phyloP scores from a whole-genome alignment of 2,797 vertebrate species.

The Lemur catta region DNA sequence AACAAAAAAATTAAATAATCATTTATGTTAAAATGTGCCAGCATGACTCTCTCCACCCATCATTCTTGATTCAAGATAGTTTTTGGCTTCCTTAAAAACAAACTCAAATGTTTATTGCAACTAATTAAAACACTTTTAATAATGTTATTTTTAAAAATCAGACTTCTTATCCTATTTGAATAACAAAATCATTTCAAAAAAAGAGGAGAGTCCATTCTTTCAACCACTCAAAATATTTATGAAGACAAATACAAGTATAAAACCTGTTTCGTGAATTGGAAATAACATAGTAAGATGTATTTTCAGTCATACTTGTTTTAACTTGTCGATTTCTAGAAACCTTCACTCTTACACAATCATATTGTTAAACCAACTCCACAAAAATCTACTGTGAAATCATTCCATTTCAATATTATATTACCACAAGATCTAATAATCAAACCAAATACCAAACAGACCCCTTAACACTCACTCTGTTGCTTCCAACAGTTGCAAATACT shows the following conservation, averaged over 20 bases:
- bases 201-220: neutral
- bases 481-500: conserved; percentile 98
- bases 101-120: conserved; percentile 13
- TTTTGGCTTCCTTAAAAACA: neutral
- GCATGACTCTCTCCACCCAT: neutral
- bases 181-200: conserved; percentile 8
- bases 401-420: neutral
- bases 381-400: conserved; percentile 48
- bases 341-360: neutral
- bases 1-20: conserved; percentile 9
- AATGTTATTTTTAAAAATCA: neutral
- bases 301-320: conserved; percentile 30
- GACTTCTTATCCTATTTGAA: conserved; percentile 1
- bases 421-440: neutral
- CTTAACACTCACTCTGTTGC: conserved; percentile 92
- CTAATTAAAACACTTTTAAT: conserved; percentile 15
- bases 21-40: neutral
- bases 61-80: neutral
- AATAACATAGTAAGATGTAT: neutral
- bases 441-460: neutral
- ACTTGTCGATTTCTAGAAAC: conserved; percentile 10
- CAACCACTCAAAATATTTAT: conserved; percentile 9
- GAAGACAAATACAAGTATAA: conserved; percentile 24
- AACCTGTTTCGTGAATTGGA: neutral
- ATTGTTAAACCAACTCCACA: neutral